Evolutionary conservation across 2,888 invertebrate genomes (phyloP).

Genomic region (Caenorhabditis virilis): DNA sequence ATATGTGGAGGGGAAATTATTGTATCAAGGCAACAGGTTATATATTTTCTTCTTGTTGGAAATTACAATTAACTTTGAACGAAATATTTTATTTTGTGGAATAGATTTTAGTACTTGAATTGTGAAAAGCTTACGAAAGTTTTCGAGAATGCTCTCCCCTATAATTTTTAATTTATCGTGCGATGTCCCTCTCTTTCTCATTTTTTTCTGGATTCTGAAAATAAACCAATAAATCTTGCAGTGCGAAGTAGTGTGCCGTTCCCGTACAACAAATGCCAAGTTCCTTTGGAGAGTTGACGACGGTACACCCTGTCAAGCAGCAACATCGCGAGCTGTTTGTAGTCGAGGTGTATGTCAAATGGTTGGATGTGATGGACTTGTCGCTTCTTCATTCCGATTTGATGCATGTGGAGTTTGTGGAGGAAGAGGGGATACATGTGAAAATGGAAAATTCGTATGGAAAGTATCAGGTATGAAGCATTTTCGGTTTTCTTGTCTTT

Average conservation of each 20-base stretch:
- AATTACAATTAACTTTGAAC: too few species aligned
- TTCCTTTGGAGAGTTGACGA: constrained; percentile 52
- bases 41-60: too few species aligned
- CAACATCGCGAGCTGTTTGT: constrained; percentile 53
- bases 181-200: too few species aligned
- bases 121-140: too few species aligned
- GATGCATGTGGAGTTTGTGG: constrained; percentile 74
- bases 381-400: constrained; percentile 71
- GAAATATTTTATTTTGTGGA: too few species aligned
- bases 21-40: constrained; percentile 44
- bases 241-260: constrained; percentile 55
- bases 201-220: neutral
- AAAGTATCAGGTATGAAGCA: constrained; percentile 72
- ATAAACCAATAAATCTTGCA: constrained; percentile 14
- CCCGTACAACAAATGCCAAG: constrained; percentile 33
- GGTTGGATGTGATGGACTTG: constrained; percentile 73
- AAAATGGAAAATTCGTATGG: constrained; percentile 85
- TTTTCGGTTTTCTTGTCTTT: neutral
- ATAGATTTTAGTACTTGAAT: too few species aligned
- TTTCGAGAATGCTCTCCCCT: too few species aligned
- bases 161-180: too few species aligned
- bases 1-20: constrained; percentile 50
- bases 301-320: constrained; percentile 46
- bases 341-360: constrained; percentile 67
- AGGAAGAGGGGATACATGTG: constrained; percentile 76